These are phyloP conservation scores for Scolopax mira DNA, from an alignment of 2,113 vertebrate genomes.

Conservation along the genomic window DNA sequence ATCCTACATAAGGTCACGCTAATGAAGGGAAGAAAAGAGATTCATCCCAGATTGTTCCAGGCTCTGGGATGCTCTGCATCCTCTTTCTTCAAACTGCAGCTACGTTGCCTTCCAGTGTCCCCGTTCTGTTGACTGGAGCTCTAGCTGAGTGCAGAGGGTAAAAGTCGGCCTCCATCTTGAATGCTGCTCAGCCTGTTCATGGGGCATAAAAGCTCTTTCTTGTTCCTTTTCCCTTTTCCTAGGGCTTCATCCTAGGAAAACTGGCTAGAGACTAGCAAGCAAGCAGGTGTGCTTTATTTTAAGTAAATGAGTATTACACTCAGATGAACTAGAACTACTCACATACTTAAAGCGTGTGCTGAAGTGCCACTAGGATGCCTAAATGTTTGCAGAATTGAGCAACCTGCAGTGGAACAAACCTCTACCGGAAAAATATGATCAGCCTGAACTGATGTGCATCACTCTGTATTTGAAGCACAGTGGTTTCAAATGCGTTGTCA, in stretches of 20 bases:
- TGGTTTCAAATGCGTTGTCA: background rate
- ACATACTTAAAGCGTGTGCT: background rate
- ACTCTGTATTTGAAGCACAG: background rate
- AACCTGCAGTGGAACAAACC: background rate
- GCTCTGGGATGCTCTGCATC: background rate
- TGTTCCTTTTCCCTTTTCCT: background rate
- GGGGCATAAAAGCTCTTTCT: background rate
- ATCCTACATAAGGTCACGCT: background rate
- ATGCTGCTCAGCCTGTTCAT: background rate
- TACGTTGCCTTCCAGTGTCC: too few relatives aligned
- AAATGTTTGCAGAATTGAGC: background rate
- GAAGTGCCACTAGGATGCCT: background rate
- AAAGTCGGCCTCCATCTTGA: background rate
- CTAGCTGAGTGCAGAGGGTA: background rate
- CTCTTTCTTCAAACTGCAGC: background rate
- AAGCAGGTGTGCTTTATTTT: background rate
- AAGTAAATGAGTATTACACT: background rate
- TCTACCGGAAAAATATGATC: background rate
- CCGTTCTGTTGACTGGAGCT: background rate
- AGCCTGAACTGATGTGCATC: background rate
- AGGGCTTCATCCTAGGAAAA: background rate
- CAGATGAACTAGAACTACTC: background rate
- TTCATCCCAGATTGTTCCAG: background rate
- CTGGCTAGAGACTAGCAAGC: background rate
- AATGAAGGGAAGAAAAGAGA: background rate